A percentile compares a stretch with the other conserved stretches of the same genome.
Conservation (phyloP, 1,140 invertebrate genomes). For the Eupeodes corollae region DNA sequence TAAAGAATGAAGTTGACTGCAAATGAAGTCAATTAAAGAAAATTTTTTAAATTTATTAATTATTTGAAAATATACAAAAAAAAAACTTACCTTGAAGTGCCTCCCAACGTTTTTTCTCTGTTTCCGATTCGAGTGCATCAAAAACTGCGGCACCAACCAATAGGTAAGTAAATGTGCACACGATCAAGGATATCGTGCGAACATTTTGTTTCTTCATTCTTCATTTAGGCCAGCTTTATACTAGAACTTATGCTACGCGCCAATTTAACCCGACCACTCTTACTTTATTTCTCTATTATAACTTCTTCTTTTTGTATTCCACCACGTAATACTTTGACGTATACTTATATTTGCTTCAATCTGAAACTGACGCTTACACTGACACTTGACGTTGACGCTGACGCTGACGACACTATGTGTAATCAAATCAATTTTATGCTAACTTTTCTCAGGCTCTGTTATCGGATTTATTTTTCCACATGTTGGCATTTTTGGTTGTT, state of each 20-base stretch:
- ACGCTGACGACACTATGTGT: too few relatives aligned
- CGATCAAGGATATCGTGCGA: conserved; percentile 93
- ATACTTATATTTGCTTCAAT: too few relatives aligned
- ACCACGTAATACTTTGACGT: background rate
- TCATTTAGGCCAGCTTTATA: conserved; percentile 35
- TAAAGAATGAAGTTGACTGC: too few relatives aligned
- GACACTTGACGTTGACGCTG: too few relatives aligned
- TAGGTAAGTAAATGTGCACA: conserved; percentile 98
- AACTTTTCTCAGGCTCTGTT: too few relatives aligned
- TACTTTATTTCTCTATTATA: conserved; percentile 6
- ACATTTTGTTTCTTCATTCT: conserved; percentile 96
- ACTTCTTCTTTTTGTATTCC: conserved; percentile 6
- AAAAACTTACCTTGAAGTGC: conserved; percentile 59
- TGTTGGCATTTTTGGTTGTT: too few relatives aligned
- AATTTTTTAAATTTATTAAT: too few relatives aligned
- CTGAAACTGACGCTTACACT: too few relatives aligned
- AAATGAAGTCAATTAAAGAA: too few relatives aligned
- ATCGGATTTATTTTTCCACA: too few relatives aligned
- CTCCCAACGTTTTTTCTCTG: conserved; percentile 76
- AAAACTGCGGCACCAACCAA: conserved; percentile 98
- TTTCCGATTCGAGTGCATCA: conserved; percentile 92
- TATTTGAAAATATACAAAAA: too few relatives aligned
- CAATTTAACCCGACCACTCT: conserved; percentile 1
- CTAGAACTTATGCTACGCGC: conserved; percentile 5
- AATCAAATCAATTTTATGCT: too few relatives aligned